A percentile compares a stretch with the other conserved stretches of the same genome.
Evolutionary conservation across 1,140 invertebrate genomes (phyloP).

Genomic region (Scaptodrosophila lebanonensis): DNA sequence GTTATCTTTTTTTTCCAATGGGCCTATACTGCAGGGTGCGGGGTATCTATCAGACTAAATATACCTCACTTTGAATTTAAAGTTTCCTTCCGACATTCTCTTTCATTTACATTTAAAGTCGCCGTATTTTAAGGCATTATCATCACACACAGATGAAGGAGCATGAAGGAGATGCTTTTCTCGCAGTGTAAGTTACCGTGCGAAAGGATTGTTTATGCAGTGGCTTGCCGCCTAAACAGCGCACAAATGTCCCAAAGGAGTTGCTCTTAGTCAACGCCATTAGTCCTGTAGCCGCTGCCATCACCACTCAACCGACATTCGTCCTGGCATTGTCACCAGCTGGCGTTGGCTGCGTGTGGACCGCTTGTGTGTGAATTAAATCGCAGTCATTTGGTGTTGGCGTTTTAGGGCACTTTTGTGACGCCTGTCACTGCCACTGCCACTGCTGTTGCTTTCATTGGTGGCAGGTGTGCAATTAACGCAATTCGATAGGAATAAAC

Average conservation of each 20-base stretch:
- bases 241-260: conserved; percentile 55
- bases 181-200: too few relatives aligned
- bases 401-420: conserved; percentile 60
- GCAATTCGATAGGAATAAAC: conserved; percentile 39
- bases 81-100: too few relatives aligned
- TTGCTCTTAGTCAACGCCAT: too few relatives aligned
- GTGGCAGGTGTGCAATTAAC: conserved; percentile 62
- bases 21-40: too few relatives aligned
- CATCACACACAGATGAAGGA: too few relatives aligned
- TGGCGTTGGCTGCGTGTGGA: conserved; percentile 3
- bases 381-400: conserved; percentile 51
- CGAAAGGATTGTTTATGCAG: conserved; percentile 5
- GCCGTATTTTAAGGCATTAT: too few relatives aligned
- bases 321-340: conserved; percentile 26
- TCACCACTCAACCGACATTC: not conserved
- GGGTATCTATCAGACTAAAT: too few relatives aligned
- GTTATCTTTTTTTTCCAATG: too few relatives aligned
- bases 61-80: too few relatives aligned
- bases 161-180: too few relatives aligned
- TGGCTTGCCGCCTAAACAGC: conserved; percentile 19
- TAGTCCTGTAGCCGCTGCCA: too few relatives aligned
- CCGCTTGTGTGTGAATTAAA: conserved; percentile 41
- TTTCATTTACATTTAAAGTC: too few relatives aligned
- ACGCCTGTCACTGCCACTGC: conserved; percentile 24
- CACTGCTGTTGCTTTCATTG: conserved; percentile 7